These are phyloP conservation scores for Prochilodus magdalenae DNA, from an alignment of 2,113 vertebrate species.

Conservation along the genomic window DNA sequence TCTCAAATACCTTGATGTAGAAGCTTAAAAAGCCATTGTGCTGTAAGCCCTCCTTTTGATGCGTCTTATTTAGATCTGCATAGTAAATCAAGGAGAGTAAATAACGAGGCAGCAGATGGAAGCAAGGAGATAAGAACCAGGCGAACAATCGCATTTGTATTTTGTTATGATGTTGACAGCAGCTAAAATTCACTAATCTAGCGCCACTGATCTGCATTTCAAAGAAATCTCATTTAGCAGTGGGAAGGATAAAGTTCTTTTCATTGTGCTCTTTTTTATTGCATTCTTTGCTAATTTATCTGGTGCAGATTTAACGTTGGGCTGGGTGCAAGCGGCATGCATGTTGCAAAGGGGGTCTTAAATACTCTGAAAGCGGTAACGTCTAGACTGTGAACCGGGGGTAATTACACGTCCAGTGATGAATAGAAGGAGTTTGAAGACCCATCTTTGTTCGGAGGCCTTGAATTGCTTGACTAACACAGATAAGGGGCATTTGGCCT, in stretches of 20 bases:
- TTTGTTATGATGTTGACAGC: slow-evolving; percentile 99
- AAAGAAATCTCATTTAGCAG: slow-evolving; percentile 99
- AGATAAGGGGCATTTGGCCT: slow-evolving; percentile 84
- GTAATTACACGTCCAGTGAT: slow-evolving; percentile 98
- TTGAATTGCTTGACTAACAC: slow-evolving; percentile 87
- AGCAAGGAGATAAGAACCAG: slow-evolving; percentile 95
- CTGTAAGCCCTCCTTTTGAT: slow-evolving; percentile 98
- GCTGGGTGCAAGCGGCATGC: slow-evolving; percentile 84
- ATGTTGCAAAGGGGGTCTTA: slow-evolving; percentile 97
- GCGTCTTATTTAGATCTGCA: slow-evolving; percentile 99
- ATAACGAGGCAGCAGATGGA: slow-evolving; percentile 99
- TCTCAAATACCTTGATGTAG: slow-evolving; percentile 99
- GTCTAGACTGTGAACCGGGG: slow-evolving; percentile 97
- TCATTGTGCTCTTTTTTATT: slow-evolving; percentile 97
- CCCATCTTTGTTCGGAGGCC: slow-evolving; percentile 89
- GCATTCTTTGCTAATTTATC: slow-evolving; percentile 99
- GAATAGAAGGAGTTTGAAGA: slow-evolving; percentile 94
- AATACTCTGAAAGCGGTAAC: slow-evolving; percentile 97
- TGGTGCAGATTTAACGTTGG: slow-evolving; percentile 95
- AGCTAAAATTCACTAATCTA: slow-evolving; percentile 99
- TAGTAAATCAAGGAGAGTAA: slow-evolving; percentile 99
- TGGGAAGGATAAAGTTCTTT: slow-evolving; percentile 98
- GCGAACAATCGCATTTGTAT: slow-evolving; percentile 99
- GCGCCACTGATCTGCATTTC: slow-evolving; percentile 99
- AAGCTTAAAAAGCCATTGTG: slow-evolving; percentile 99